Conservation (phyloP, 2,113 vertebrate species). For the Scortum barcoo region DNA sequence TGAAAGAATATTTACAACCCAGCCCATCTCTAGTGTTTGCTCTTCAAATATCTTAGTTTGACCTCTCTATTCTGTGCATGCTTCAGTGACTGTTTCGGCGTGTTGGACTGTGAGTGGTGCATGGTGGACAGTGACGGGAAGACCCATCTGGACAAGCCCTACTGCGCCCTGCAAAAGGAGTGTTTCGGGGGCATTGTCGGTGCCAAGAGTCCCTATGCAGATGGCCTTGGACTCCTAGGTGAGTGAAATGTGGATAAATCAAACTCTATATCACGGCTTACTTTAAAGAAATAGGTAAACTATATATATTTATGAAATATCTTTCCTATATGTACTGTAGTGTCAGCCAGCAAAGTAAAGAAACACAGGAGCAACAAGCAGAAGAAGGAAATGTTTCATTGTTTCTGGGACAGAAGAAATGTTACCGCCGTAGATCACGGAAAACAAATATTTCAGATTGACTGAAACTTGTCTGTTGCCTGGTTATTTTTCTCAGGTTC, state of each 20-base stretch:
- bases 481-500: constrained; percentile 10
- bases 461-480: constrained; percentile 1
- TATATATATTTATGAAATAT: background rate
- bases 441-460: background rate
- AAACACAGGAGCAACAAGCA: background rate
- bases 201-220: constrained; percentile 95
- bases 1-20: background rate
- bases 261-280: background rate
- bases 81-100: constrained; percentile 95
- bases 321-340: background rate
- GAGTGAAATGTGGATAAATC: constrained; percentile 55
- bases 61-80: background rate
- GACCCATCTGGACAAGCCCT: constrained; percentile 95
- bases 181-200: constrained; percentile 98
- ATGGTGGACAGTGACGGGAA: constrained; percentile 98
- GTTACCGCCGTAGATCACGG: background rate
- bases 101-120: constrained; percentile 99
- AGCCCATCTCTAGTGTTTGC: background rate
- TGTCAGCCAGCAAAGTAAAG: background rate
- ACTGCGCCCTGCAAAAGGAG: constrained; percentile 97
- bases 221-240: constrained; percentile 93
- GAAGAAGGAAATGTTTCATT: background rate
- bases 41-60: background rate
- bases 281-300: background rate
- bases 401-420: background rate